Percentiles rank a stretch among this genome's conserved stretches.
These are phyloP conservation scores for rabbit (Oryctolagus cuniculus) DNA, from an alignment of 2,113 vertebrate species.

Conservation along the genomic window DNA sequence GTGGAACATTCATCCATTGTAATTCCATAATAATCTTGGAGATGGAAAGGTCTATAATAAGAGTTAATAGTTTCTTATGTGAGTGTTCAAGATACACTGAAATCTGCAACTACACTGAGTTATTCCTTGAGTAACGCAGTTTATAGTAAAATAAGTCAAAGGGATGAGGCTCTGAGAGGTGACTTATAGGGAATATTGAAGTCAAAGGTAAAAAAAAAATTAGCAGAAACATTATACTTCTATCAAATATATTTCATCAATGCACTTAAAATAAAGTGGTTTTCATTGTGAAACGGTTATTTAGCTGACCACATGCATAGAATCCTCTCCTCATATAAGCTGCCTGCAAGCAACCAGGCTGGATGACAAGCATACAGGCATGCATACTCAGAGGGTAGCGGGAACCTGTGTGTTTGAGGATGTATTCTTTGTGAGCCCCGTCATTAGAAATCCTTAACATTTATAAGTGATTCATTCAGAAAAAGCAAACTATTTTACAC, in stretches of 20 bases:
- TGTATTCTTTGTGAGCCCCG: not conserved
- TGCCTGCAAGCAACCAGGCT: not conserved
- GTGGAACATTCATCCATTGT: not conserved
- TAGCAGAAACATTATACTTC: not conserved
- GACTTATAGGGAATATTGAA: not conserved
- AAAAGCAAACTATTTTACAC: conserved; percentile 22
- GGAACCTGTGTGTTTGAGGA: not conserved
- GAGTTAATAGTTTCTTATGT: not conserved
- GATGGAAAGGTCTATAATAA: not conserved
- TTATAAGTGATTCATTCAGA: not conserved
- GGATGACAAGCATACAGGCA: too few relatives aligned
- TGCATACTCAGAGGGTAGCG: fast-evolving
- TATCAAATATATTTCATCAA: not conserved
- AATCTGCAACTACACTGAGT: not conserved
- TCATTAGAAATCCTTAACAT: not conserved
- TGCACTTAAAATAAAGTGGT: not conserved
- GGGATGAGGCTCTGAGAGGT: not conserved
- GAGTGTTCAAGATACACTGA: not conserved
- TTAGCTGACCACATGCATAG: not conserved
- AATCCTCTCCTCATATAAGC: not conserved
- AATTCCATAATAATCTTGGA: not conserved
- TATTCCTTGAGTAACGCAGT: not conserved
- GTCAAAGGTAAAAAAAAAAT: not conserved
- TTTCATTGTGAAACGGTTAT: not conserved
- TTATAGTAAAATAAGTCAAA: conserved; percentile 22